Conservation (phyloP, 2,113 vertebrate species). For the Macrotis lagotis region DNA sequence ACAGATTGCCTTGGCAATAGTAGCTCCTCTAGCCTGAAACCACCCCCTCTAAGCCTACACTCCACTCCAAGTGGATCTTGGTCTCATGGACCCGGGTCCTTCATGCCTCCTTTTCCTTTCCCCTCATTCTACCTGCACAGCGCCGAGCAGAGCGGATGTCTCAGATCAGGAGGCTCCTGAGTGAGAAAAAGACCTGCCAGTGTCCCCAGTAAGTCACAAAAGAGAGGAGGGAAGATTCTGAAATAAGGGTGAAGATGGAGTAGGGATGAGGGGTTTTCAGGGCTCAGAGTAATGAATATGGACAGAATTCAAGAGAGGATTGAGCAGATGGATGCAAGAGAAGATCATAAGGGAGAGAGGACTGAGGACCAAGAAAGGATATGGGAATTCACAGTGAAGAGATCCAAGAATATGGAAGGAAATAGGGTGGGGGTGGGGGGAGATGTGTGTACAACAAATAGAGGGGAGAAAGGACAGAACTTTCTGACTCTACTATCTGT, state of each 20-base stretch:
- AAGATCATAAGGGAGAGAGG: background rate
- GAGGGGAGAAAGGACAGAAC: background rate
- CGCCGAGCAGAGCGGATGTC: slow-evolving; percentile 75
- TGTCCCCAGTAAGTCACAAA: slow-evolving; percentile 81
- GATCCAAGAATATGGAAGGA: background rate
- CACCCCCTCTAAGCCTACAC: slow-evolving; percentile 18
- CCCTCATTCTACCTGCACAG: slow-evolving; percentile 79
- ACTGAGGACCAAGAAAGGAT: background rate
- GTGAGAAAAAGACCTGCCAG: slow-evolving; percentile 85
- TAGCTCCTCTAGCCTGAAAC: slow-evolving; percentile 36
- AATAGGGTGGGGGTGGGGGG: accelerated
- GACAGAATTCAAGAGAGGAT: background rate
- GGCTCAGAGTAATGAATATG: accelerated
- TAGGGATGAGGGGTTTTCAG: background rate
- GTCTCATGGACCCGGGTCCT: slow-evolving; percentile 58
- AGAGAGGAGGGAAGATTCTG: background rate
- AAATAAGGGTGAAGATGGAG: background rate
- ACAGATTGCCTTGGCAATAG: slow-evolving; percentile 48
- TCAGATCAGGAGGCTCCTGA: slow-evolving; percentile 80
- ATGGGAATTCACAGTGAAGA: background rate
- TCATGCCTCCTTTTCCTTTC: slow-evolving; percentile 9
- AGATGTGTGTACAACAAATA: accelerated
- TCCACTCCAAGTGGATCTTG: slow-evolving; percentile 35
- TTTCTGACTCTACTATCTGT: too few relatives aligned
- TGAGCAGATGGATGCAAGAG: background rate